phyloP scores from a whole-genome alignment of 1,140 invertebrate species.

The Phenacoccus solenopsis region DNA sequence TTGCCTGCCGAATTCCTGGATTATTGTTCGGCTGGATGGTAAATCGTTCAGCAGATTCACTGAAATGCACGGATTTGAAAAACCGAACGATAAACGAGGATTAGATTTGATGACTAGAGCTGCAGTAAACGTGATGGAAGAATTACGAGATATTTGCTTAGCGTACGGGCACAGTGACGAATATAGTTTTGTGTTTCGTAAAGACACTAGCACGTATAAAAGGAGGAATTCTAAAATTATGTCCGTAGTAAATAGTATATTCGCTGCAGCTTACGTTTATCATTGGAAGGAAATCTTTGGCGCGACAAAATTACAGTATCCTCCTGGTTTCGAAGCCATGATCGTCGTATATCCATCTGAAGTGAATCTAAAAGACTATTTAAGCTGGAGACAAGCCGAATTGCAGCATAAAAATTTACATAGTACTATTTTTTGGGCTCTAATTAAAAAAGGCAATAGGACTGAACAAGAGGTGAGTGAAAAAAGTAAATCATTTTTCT shows the following conservation, averaged over 20 bases:
- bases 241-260: conserved; percentile 74
- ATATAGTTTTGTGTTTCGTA: conserved; percentile 85
- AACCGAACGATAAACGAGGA: conserved; percentile 79
- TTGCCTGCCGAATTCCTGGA: conserved; percentile 79
- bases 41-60: conserved; percentile 77
- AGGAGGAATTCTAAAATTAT: conserved; percentile 67
- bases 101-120: conserved; percentile 77
- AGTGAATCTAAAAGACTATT: conserved; percentile 78
- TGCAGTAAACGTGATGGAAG: conserved; percentile 66
- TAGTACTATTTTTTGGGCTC: conserved; percentile 90
- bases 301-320: conserved; percentile 53
- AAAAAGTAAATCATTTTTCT: not conserved
- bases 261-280: conserved; percentile 76
- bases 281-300: conserved; percentile 72
- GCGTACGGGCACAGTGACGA: conserved; percentile 94
- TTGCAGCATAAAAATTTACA: conserved; percentile 98
- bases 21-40: conserved; percentile 82
- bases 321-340: conserved; percentile 82
- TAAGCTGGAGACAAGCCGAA: conserved; percentile 93
- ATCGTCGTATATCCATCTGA: conserved; percentile 79
- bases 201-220: conserved; percentile 61
- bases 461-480: conserved; percentile 49
- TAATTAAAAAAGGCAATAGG: conserved; percentile 64
- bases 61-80: conserved; percentile 50
- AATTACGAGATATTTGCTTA: conserved; percentile 72